Evolutionary conservation across 1,140 invertebrate genomes (phyloP), one percentile per base, ranked within the genome.

Genomic region (Drosophila takahashii): DNA sequence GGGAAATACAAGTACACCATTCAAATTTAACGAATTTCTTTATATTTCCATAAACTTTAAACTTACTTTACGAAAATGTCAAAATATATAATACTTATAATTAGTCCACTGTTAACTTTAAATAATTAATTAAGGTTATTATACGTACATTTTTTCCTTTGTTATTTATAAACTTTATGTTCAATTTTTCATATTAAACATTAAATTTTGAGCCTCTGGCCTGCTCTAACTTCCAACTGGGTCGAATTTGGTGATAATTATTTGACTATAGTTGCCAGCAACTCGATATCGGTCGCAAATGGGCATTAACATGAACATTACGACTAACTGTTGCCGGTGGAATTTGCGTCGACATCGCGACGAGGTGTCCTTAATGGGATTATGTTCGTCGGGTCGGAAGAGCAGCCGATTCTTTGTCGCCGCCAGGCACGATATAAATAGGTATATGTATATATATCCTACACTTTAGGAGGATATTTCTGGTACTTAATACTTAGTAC

Each of bases 281-380:
- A 41, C 22, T 72, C 36, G 58, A 74, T 74, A 54, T 61, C 29
- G 56, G 27, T 34, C 4, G 41, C 32, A 27, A 42, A 44, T n/a
- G 51, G 26, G 51, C 34, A 70, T 70, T 70, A 74, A 32, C 69
- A 74, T 39, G 48, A 29, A 48, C 36, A 62, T 45, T 44, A 26
- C 29, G 13, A 4, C 36, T 56, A 41, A 69, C 32, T 60, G 53
- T n/a, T 32, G 52, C 42, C 50, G 2, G 8, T 10, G 47, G 39
- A 61, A 67, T 51, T 60, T 60, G n/a, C 32, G 26, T 16, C 51
- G 56, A 66, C 71, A 77, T 48, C 61, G 60, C 59, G 72, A 51
- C 71, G 65, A 74, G 79, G 79, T 81, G 79, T 77, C 64, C 75
- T 69, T 69, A 53, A 74, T 58, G 56, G 27, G 5, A 34, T 34